phyloP scores from a whole-genome alignment of 1,140 invertebrate genomes.

The Monochamus saltuarius region DNA sequence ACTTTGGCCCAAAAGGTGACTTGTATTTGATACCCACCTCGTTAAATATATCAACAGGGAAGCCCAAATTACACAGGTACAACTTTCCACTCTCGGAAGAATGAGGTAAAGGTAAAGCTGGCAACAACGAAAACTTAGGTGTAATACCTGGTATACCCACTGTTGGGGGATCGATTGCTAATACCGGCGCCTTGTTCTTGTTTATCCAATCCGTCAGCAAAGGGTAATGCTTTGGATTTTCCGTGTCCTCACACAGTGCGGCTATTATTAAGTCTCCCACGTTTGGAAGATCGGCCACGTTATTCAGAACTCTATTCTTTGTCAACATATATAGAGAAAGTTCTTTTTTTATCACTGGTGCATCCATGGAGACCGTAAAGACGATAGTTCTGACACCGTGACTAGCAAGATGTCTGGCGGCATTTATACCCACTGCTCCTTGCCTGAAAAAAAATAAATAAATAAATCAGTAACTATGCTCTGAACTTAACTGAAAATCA shows the following conservation, averaged over 20 bases:
- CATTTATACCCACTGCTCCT: conserved; percentile 74
- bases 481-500: background rate
- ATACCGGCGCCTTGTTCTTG: conserved; percentile 72
- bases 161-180: conserved; percentile 79
- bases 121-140: conserved; percentile 74
- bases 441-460: conserved; percentile 42
- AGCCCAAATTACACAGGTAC: conserved; percentile 83
- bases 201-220: conserved; percentile 65
- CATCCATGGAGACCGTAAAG: conserved; percentile 52
- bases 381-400: conserved; percentile 77
- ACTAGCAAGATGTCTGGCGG: conserved; percentile 77
- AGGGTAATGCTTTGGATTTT: conserved; percentile 48
- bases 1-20: conserved; percentile 86
- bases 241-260: conserved; percentile 60
- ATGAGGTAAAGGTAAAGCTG: conserved; percentile 74
- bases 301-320: conserved; percentile 57
- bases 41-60: conserved; percentile 75
- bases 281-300: conserved; percentile 60
- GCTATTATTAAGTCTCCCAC: conserved; percentile 70
- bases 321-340: conserved; percentile 65
- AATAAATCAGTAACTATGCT: conserved; percentile 8
- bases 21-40: conserved; percentile 78
- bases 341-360: conserved; percentile 54
- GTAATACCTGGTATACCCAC: conserved; percentile 64
- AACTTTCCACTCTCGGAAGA: conserved; percentile 72